Evolutionary conservation across 1,140 invertebrate species (phyloP), one percentile per base, ranked within the genome.

Genomic region (Drosophila auraria): DNA sequence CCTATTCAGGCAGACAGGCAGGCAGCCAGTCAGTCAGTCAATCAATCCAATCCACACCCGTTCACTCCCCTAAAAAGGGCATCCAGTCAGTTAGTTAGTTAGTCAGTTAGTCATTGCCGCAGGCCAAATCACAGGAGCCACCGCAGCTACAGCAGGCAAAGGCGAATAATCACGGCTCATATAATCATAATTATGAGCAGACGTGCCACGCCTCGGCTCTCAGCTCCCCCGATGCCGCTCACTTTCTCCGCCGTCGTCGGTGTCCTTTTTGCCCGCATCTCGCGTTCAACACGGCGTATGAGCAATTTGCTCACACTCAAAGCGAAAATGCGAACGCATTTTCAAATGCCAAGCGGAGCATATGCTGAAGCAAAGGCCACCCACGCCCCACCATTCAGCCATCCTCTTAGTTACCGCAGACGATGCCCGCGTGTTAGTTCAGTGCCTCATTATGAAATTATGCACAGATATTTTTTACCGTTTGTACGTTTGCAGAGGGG

Each of bases 381-480:
- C 54, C 45, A 30, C 40, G 11, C n/a, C 58, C 15, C n/a, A 17
- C 25, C 57, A n/a, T 20, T 11, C 27, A 40, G 25, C 14, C 42
- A 38, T 17, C 17, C 25, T 23, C 30, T 23, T 12, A 59, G 62
- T 30, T 30, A 20, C 61, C 49, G 61, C 49, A 36, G 40, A 66
- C 40, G 57, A 38, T 25, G 47, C 36, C 15, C 44, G 45, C 69
- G 62, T 84, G 72, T 83, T 83, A 77, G 65, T 80, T 77, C 62
- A 80, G 82, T 77, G 82, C 82, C 66, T 83, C 82, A 80, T 83
- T 83, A 83, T 83, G 77, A 77, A 83, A 84, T 83, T 84, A 83
- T 83, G 76, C 81, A 72, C 57, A 72, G 71, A 83, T 83, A 83
- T 79, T 75, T 83, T 78, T 78, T 74, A 49, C 53, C 40, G 53